Conservation (phyloP, 2,113 vertebrate genomes). For the Pangasianodon gigas region DNA sequence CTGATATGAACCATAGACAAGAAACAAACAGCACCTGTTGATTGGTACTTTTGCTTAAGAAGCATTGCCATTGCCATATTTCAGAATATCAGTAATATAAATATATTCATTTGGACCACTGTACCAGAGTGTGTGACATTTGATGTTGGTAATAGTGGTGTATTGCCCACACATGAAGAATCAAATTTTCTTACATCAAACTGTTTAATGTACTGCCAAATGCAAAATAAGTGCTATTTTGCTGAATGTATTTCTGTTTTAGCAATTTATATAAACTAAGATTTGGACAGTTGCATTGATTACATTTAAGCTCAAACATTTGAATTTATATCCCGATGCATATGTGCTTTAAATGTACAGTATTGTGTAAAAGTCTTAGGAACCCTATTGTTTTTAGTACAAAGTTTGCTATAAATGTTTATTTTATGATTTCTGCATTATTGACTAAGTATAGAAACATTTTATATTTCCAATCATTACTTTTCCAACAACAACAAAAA, state of each 20-base stretch:
- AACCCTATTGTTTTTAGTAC: background rate
- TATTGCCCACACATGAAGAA: background rate
- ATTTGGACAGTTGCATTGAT: background rate
- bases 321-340: background rate
- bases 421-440: background rate
- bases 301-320: background rate
- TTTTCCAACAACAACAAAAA: background rate
- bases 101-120: background rate
- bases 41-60: background rate
- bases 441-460: background rate
- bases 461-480: background rate
- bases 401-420: background rate
- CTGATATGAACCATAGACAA: background rate
- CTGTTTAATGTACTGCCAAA: background rate
- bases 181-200: background rate
- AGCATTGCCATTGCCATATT: background rate
- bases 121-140: background rate
- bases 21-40: conserved; percentile 28
- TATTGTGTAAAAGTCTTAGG: background rate
- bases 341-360: background rate
- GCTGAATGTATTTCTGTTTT: background rate
- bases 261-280: background rate
- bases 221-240: background rate
- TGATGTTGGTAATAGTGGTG: background rate
- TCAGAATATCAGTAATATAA: background rate